Evolutionary conservation across 1,140 invertebrate species (phyloP).

Genomic region (Musca domestica): DNA sequence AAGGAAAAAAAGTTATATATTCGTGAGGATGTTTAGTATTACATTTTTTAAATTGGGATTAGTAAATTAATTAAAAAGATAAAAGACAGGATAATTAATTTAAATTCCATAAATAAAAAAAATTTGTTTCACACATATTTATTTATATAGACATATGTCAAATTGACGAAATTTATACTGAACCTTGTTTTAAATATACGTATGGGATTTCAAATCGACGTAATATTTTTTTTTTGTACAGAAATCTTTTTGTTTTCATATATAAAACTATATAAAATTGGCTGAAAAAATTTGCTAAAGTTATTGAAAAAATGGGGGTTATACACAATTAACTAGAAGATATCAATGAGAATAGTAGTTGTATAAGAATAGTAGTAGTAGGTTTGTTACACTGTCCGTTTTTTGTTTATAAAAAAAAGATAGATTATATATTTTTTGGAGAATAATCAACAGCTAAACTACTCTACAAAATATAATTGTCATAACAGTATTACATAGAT

Average conservation of each 20-base stretch:
- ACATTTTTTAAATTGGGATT: neutral
- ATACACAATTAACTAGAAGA: neutral
- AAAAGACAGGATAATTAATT: neutral
- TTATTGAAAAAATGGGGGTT: neutral
- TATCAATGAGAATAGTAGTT: neutral
- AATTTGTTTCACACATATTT: neutral
- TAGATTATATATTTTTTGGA: neutral
- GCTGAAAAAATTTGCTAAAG: no score
- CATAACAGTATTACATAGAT: no score
- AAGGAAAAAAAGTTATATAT: neutral
- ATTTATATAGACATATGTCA: neutral
- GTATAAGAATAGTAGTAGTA: neutral
- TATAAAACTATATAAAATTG: no score
- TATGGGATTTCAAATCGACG: neutral
- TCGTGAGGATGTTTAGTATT: neutral
- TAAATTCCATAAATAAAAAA: no score
- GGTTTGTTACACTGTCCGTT: neutral
- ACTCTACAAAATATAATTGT: constrained; percentile 6
- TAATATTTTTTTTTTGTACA: no score
- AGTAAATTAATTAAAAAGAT: neutral
- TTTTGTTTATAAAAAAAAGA: neutral
- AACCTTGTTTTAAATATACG: constrained; percentile 11
- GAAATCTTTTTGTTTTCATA: no score
- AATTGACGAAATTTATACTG: constrained; percentile 11
- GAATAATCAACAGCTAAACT: constrained; percentile 18